Evolutionary conservation across 2,113 vertebrate species (phyloP).

Genomic region (Forbesichthys papilliferus): DNA sequence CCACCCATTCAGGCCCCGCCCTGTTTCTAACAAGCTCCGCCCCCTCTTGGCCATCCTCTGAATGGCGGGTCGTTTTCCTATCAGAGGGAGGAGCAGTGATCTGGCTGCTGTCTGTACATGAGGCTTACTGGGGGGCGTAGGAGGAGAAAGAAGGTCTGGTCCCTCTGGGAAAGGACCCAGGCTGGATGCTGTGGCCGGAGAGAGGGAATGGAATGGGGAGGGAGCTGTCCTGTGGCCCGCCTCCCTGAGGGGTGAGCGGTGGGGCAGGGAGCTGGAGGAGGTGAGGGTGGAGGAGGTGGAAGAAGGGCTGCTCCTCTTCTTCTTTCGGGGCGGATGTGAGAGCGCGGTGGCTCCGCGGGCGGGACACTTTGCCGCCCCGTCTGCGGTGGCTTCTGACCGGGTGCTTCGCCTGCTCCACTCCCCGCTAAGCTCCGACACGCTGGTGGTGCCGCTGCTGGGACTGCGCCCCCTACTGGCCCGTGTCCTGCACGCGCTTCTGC

Average conservation of each 20-base stretch:
- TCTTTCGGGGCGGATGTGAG: constrained; percentile 19
- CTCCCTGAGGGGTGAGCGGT: constrained; percentile 18
- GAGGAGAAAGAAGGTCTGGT: constrained; percentile 3
- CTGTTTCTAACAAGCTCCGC: constrained; percentile 18
- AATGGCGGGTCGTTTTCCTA: constrained; percentile 76
- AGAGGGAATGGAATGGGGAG: neutral
- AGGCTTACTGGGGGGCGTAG: constrained; percentile 24
- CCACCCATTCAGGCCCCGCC: constrained; percentile 33
- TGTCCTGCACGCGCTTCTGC: constrained; percentile 17
- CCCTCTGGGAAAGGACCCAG: too few relatives aligned
- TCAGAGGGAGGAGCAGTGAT: constrained; percentile 69
- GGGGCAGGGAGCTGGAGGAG: constrained; percentile 21
- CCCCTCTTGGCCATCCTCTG: constrained; percentile 63
- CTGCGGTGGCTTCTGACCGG: constrained; percentile 46
- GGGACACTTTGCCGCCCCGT: constrained; percentile 13
- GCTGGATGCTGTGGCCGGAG: constrained; percentile 5
- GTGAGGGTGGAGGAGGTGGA: constrained; percentile 22
- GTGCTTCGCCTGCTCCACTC: constrained; percentile 70
- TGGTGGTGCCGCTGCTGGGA: constrained; percentile 71
- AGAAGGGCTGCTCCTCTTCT: constrained; percentile 31
- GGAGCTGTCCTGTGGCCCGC: neutral
- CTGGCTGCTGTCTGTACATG: constrained; percentile 51
- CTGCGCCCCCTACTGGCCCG: constrained; percentile 48
- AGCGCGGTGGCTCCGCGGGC: neutral
- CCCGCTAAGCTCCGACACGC: constrained; percentile 72